These are phyloP conservation scores for Drosophila subobscura DNA, from an alignment of 1,140 invertebrate genomes.

Conservation along the genomic window DNA sequence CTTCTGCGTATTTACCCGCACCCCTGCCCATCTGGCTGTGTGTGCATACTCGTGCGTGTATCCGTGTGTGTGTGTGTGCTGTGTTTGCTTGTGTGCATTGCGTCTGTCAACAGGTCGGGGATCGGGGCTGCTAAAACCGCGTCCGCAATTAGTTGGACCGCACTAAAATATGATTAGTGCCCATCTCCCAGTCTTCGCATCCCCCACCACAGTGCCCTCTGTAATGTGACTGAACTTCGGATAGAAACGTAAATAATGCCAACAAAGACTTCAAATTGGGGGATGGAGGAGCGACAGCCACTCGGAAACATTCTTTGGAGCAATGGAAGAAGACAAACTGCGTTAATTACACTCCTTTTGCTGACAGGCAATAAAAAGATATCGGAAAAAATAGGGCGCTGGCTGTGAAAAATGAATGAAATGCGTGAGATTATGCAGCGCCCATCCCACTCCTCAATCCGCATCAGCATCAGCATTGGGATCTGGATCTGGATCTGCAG, in stretches of 20 bases:
- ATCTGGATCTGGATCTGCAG: conserved; percentile 6
- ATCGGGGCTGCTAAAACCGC: conserved; percentile 23
- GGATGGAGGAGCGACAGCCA: neutral
- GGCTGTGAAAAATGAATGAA: conserved; percentile 38
- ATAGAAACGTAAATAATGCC: conserved; percentile 4
- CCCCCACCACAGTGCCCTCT: neutral
- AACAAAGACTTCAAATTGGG: too few relatives aligned
- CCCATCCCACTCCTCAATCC: neutral
- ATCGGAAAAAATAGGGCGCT: conserved; percentile 27
- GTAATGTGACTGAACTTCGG: conserved; percentile 2
- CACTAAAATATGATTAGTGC: conserved; percentile 78
- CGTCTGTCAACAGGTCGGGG: conserved; percentile 36
- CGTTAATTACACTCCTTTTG: conserved; percentile 48
- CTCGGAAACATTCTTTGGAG: conserved; percentile 30
- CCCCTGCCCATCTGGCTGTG: conserved; percentile 5
- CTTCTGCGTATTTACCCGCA: conserved; percentile 30
- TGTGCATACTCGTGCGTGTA: conserved; percentile 13
- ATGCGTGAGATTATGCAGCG: conserved; percentile 49
- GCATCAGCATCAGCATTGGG: neutral
- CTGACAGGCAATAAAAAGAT: conserved; percentile 26
- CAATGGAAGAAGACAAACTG: conserved; percentile 27
- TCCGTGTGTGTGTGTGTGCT: conserved; percentile 8
- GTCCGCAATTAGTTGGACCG: conserved; percentile 62
- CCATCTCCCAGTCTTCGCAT: neutral
- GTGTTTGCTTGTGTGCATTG: conserved; percentile 9